Evolutionary conservation across 2,888 invertebrate genomes (phyloP).

Genomic region (Petrolisthes manimaculis): DNA sequence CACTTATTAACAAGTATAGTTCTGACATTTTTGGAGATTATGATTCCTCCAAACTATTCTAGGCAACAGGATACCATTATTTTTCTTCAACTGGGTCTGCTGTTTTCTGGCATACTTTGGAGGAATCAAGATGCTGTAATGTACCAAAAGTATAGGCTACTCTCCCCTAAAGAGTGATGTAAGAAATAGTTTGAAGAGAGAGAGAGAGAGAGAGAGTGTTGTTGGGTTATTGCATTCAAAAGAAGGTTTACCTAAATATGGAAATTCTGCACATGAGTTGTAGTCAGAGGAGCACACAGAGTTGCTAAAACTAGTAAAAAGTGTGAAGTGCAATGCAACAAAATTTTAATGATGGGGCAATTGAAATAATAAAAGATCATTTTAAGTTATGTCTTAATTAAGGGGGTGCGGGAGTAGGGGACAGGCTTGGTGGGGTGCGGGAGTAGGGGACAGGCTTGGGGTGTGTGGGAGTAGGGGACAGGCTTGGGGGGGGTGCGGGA

Average conservation of each 20-base stretch:
- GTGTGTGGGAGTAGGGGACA: too few species aligned
- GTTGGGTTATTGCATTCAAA: conserved; percentile 23
- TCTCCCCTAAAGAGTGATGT: conserved; percentile 23
- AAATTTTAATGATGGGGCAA: neutral
- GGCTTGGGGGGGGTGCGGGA: too few species aligned
- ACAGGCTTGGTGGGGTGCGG: too few species aligned
- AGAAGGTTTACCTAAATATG: neutral
- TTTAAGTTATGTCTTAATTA: neutral
- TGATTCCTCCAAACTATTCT: too few species aligned
- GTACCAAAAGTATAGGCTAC: too few species aligned
- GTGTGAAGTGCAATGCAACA: neutral
- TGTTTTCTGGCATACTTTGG: too few species aligned
- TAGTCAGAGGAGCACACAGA: neutral
- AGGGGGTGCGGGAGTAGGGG: too few species aligned
- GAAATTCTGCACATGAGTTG: neutral
- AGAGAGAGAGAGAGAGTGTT: conserved; percentile 27
- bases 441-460: too few species aligned
- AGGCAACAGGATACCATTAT: conserved; percentile 27
- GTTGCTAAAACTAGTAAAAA: neutral
- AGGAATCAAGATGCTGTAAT: too few species aligned
- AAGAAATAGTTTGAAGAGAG: conserved; percentile 25
- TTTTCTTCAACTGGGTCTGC: too few species aligned
- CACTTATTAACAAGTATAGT: conserved; percentile 23
- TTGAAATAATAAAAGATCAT: neutral
- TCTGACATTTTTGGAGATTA: too few species aligned